phyloP scores from a whole-genome alignment of 2,797 vertebrate species.

The Phoxinus dragarum region DNA sequence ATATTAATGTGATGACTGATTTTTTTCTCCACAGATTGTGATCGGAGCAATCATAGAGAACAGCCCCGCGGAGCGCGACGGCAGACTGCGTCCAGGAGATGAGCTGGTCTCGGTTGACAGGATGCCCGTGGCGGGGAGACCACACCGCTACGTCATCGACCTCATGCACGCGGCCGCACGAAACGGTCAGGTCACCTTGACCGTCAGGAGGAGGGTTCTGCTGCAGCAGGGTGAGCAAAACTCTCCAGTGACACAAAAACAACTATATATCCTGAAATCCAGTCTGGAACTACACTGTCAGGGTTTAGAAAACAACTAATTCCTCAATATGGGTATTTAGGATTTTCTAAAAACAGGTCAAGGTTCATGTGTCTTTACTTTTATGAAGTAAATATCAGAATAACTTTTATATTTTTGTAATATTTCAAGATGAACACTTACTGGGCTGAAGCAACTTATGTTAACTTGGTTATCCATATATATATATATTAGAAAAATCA shows the following conservation, averaged over 20 bases:
- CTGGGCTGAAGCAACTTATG: background rate
- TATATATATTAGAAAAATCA: no score
- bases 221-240: slow-evolving; percentile 66
- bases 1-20: slow-evolving; percentile 42
- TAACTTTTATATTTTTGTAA: background rate
- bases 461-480: background rate
- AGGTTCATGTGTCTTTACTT: no score
- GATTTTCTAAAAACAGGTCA: no score
- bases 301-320: background rate
- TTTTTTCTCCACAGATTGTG: slow-evolving; percentile 87
- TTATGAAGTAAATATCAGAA: background rate
- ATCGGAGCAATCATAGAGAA: slow-evolving; percentile 98
- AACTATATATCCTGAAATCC: background rate
- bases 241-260: background rate
- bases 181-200: slow-evolving; percentile 97
- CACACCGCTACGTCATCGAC: slow-evolving; percentile 98
- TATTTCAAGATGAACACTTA: background rate
- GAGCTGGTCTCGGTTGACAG: slow-evolving; percentile 97
- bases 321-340: background rate
- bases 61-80: slow-evolving; percentile 97
- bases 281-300: background rate
- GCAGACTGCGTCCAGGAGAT: slow-evolving; percentile 93
- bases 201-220: slow-evolving; percentile 94
- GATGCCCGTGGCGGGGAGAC: slow-evolving; percentile 96
- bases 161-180: slow-evolving; percentile 98